A percentile compares a stretch with the other conserved stretches of the same genome.
Conservation (phyloP, 2,888 invertebrate species). For the Molorchus minor region DNA sequence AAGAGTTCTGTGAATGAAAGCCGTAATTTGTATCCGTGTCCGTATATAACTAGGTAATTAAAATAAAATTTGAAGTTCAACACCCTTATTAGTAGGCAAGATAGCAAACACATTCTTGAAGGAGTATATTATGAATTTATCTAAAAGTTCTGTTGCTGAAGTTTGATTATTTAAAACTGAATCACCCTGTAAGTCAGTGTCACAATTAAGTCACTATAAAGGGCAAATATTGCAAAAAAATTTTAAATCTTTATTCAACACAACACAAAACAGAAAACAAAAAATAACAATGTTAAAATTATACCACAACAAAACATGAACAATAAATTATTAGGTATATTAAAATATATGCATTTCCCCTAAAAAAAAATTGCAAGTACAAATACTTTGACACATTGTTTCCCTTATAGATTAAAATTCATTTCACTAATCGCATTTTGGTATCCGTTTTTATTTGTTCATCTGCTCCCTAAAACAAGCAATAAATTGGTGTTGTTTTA, state of each 20-base stretch:
- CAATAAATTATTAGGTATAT: conserved; percentile 24
- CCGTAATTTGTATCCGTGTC: no score
- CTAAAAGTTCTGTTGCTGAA: no score
- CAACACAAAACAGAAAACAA: conserved; percentile 10
- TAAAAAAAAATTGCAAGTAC: conserved; percentile 14
- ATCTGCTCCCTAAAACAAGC: conserved; percentile 23
- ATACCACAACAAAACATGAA: conserved; percentile 18
- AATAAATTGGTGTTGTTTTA: background rate
- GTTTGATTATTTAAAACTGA: no score
- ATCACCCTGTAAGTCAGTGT: no score
- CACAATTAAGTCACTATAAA: no score
- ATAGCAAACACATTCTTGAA: no score
- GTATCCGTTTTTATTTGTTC: conserved; percentile 12
- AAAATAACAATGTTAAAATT: conserved; percentile 20
- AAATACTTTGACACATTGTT: conserved; percentile 32
- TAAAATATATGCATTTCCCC: conserved; percentile 20
- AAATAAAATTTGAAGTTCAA: no score
- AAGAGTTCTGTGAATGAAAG: no score
- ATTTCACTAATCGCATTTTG: conserved; percentile 5
- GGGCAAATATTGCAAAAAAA: no score
- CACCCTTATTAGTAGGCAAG: no score
- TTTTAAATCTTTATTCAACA: conserved; percentile 18
- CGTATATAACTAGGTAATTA: no score
- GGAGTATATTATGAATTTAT: no score
- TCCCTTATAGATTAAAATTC: conserved; percentile 17